A percentile compares a stretch with the other conserved stretches of the same genome.
These are phyloP conservation scores for Pandemis corylana DNA, from an alignment of 2,888 invertebrate species.

Conservation along the genomic window DNA sequence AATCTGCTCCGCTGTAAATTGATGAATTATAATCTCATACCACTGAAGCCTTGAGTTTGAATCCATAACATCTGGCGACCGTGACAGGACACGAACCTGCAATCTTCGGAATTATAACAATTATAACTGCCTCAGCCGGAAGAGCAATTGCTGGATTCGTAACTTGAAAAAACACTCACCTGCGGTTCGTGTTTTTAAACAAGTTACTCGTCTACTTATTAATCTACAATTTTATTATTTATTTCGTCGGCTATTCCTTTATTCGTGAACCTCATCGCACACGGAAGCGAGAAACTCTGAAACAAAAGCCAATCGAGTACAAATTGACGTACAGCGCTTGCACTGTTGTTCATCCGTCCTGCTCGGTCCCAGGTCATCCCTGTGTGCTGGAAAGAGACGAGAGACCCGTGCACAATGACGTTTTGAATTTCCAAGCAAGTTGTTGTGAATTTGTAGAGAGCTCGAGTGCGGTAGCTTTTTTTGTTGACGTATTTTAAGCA, in stretches of 20 bases:
- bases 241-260: neutral
- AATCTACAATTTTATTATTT: too few relatives aligned
- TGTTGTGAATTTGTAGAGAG: conserved; percentile 28
- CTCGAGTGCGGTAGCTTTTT: conserved; percentile 2
- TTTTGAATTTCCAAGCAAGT: conserved; percentile 22
- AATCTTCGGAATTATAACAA: too few relatives aligned
- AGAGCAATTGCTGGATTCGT: too few relatives aligned
- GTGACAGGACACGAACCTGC: too few relatives aligned
- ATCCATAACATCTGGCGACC: too few relatives aligned
- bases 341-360: conserved; percentile 27
- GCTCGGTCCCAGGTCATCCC: neutral
- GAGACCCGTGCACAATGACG: conserved; percentile 19
- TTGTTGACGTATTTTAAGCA: conserved; percentile 23
- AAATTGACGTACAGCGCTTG: conserved; percentile 44
- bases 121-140: too few relatives aligned
- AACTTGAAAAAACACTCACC: too few relatives aligned
- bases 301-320: conserved; percentile 47
- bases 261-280: conserved; percentile 22
- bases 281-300: conserved; percentile 40
- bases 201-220: too few relatives aligned
- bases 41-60: too few relatives aligned
- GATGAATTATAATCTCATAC: too few relatives aligned
- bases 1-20: too few relatives aligned
- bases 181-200: too few relatives aligned
- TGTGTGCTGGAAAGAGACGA: neutral